Evolutionary conservation across 2,888 invertebrate genomes (phyloP), one percentile per base, ranked within the genome.

Genomic region (Matsumyia berberina): DNA sequence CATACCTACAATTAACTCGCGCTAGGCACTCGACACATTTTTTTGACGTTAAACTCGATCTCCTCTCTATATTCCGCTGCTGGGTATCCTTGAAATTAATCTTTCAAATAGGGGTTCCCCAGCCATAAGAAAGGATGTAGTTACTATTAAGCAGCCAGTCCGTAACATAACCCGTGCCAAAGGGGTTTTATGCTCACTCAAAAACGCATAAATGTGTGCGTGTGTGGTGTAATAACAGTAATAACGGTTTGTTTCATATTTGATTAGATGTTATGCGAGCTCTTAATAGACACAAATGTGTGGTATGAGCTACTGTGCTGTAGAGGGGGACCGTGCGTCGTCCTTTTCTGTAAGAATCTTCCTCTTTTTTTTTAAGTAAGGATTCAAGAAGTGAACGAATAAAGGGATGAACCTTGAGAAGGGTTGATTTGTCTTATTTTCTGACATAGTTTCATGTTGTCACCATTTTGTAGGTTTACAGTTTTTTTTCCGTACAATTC

Each of bases 241-340:
- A 74, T 85, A 85, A 85, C 76, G 80, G 85, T 80, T 85, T 80
- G 58, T 80, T 70, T 60, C 85, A 80, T 74, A 85, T 85, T 85
- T 76, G 85, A 85, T 85, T 85, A 85, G 74, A 80, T 85, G 85
- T 85, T 85, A 85, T 79, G 64, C 17, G 80, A 83, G 67, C 66
- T 57, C 73, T 74, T 73, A 74, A 79, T 74, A 78, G 67, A 51
- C 58, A 39, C 53, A 39, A 74, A 64, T 62, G 62, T 79, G 67
- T 62, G 67, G 11, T 74, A 49, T 24, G 19, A 37, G 49, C 17
- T 64, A 62, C 39, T 8, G 31, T 35, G 42, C 39, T n/a, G 39
- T 24, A 3, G 15, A 62, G 44, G 62, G 69, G 57, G 70, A 57
- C 7, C 44, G 3, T 73, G 2, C 24, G 4, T n/a, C n/a, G n/a